Evolutionary conservation across 2,113 vertebrate species (phyloP).

Genomic region (Gavia stellata): DNA sequence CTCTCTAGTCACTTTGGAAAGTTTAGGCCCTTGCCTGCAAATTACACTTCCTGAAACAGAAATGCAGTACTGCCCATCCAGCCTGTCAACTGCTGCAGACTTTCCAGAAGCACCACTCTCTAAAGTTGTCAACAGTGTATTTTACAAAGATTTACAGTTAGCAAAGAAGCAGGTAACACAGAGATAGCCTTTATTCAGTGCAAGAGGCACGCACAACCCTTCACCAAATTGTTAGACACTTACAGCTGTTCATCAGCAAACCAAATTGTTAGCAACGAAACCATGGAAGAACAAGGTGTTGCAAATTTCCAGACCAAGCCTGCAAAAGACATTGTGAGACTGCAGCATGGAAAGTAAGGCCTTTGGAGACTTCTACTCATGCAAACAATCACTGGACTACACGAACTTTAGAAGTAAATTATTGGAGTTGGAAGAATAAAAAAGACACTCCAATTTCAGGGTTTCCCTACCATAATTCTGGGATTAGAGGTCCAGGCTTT

Average conservation of each 20-base stretch:
- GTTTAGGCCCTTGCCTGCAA: not conserved
- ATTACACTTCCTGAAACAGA: not conserved
- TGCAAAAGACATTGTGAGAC: slow-evolving; percentile 44
- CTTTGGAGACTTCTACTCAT: slow-evolving; percentile 47
- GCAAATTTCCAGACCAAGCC: slow-evolving; percentile 30
- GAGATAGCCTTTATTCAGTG: not conserved
- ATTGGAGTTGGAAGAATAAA: slow-evolving; percentile 49
- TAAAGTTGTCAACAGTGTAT: slow-evolving; percentile 47
- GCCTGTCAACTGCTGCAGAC: not conserved
- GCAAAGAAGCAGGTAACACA: not conserved
- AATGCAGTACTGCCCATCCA: not conserved
- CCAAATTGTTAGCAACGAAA: not conserved
- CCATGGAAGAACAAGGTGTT: slow-evolving; percentile 16
- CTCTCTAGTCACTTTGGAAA: not conserved
- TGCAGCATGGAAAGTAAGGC: slow-evolving; percentile 17
- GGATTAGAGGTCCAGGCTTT: slow-evolving; percentile 16
- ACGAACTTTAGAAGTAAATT: slow-evolving; percentile 26
- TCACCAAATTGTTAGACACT: not conserved
- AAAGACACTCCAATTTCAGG: slow-evolving; percentile 21
- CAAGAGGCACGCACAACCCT: not conserved
- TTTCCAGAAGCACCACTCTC: slow-evolving; percentile 44
- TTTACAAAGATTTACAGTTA: slow-evolving; percentile 15
- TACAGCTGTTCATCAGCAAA: not conserved
- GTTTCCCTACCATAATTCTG: slow-evolving; percentile 29
- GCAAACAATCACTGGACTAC: slow-evolving; percentile 20